phyloP scores from a whole-genome alignment of 2,113 vertebrate species.

The Ceratotherium simum region DNA sequence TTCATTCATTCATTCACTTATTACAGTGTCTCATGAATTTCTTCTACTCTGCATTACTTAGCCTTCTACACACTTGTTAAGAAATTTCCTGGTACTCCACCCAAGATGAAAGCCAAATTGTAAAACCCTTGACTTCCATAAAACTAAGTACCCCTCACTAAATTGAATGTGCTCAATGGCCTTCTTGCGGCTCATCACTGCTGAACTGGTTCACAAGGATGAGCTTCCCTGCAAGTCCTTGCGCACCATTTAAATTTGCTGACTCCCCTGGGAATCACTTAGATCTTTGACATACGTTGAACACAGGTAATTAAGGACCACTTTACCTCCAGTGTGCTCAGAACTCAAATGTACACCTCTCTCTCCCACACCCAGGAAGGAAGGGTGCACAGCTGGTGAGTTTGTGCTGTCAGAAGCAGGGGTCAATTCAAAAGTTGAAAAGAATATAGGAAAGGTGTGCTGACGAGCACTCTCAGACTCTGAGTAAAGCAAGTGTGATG shows the following conservation, averaged over 20 bases:
- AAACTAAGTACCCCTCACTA: background rate
- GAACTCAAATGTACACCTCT: too few relatives aligned
- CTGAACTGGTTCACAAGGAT: background rate
- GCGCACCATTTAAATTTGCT: background rate
- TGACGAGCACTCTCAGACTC: background rate
- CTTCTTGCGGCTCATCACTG: fast-evolving
- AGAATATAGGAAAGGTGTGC: background rate
- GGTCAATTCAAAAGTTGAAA: background rate
- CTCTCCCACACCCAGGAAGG: background rate
- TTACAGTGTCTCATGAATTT: background rate
- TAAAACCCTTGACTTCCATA: background rate
- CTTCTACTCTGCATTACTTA: background rate
- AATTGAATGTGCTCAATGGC: fast-evolving
- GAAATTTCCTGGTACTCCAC: background rate
- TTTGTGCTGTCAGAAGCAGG: background rate
- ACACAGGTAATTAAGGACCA: background rate
- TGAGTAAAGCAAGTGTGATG: background rate
- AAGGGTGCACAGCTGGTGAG: background rate
- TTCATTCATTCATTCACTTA: background rate
- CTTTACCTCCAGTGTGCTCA: background rate
- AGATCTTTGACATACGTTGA: background rate
- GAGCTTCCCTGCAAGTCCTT: too few relatives aligned
- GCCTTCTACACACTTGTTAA: background rate
- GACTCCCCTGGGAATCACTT: background rate
- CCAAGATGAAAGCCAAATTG: background rate